These are phyloP conservation scores for Drosophila aff. DNA, from an alignment of 1,140 invertebrate species.

Conservation along the genomic window DNA sequence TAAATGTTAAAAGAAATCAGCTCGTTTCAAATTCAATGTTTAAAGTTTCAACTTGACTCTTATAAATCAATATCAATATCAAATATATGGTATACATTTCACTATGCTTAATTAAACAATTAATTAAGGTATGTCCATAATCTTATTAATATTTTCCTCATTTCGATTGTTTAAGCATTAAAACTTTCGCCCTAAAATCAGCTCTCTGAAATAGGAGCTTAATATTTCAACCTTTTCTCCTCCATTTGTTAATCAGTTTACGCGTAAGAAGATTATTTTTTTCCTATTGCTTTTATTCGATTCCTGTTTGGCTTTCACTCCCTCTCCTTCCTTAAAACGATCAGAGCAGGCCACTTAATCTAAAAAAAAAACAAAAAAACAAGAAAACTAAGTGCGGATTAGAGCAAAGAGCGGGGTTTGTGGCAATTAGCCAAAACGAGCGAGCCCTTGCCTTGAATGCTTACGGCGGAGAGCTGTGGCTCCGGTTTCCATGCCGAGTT, in stretches of 20 bases:
- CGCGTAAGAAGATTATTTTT: constrained; percentile 24
- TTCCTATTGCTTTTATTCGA: not conserved
- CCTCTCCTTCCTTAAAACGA: constrained; percentile 3
- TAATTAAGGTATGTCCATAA: not conserved
- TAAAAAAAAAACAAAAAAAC: not conserved
- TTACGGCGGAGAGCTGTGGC: not conserved
- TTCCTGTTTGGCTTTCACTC: constrained; percentile 7
- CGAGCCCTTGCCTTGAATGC: constrained; percentile 1
- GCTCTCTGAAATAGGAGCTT: not conserved
- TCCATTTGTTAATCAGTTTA: not conserved
- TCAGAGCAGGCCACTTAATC: constrained; percentile 8
- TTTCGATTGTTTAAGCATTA: not conserved
- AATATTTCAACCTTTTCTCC: not conserved
- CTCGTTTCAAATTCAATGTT: no score
- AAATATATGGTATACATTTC: no score
- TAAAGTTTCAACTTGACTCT: no score
- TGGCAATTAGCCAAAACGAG: constrained; percentile 26
- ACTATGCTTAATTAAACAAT: no score
- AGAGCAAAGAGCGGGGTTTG: constrained; percentile 12
- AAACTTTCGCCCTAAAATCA: not conserved
- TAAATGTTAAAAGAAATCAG: no score
- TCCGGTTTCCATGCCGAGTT: constrained; percentile 3
- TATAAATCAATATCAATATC: no score
- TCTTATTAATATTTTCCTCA: not conserved
- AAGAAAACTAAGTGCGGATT: constrained; percentile 12